These are phyloP conservation scores for Lasioglossum albipes DNA, from an alignment of 1,140 invertebrate genomes.

Conservation along the genomic window DNA sequence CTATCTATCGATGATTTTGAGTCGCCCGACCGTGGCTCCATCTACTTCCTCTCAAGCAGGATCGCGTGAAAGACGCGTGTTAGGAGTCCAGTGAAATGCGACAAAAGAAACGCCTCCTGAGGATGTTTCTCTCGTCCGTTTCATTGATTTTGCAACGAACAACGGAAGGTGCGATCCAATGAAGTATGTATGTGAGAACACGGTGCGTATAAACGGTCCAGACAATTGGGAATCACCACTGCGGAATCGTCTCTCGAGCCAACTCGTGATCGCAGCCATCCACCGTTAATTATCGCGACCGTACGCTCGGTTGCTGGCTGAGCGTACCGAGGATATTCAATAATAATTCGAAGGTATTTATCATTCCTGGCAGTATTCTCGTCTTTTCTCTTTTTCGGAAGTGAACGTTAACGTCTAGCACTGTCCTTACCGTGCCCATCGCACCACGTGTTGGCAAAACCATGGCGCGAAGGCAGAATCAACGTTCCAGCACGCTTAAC, in stretches of 20 bases:
- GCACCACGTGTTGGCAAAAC: no score
- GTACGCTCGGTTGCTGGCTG: not conserved
- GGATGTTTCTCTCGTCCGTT: not conserved
- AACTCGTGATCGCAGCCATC: not conserved
- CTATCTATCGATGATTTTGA: conserved; percentile 28
- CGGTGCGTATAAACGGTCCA: not conserved
- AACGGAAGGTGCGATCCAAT: not conserved
- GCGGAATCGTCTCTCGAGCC: no score
- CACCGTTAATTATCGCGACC: not conserved
- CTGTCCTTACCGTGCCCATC: no score
- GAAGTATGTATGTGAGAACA: not conserved
- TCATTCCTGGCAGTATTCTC: not conserved
- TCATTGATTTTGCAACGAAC: not conserved
- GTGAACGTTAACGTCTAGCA: no score
- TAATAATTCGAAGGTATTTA: not conserved
- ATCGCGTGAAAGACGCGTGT: not conserved
- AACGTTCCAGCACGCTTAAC: no score
- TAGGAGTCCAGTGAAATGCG: conserved; percentile 14
- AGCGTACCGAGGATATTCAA: not conserved
- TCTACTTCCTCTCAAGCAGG: conserved; percentile 18
- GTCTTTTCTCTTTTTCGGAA: not conserved
- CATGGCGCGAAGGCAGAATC: no score
- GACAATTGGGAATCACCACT: not conserved
- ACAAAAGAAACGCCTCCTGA: not conserved
- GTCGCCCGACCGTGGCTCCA: conserved; percentile 1